Percentiles rank a stretch among this genome's conserved stretches.
Evolutionary conservation across 2,888 invertebrate genomes (phyloP).

Genomic region (Ligdia adustata): DNA sequence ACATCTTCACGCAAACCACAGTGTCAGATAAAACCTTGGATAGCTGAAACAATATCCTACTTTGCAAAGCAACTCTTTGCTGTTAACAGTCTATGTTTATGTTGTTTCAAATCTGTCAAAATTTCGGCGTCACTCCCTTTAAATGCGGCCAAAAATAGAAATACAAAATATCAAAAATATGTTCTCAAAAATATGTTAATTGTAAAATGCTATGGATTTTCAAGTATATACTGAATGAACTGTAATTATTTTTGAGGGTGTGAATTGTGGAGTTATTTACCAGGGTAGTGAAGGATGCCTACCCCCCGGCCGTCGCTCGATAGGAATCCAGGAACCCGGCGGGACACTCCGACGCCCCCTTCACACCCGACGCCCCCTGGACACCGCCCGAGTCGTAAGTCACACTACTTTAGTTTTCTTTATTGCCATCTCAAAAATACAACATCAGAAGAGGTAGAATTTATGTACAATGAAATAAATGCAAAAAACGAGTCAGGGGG

Average conservation of each 20-base stretch:
- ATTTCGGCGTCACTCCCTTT: not conserved
- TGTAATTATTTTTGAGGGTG: not conserved
- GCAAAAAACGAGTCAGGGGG: too few species aligned
- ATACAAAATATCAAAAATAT: slow-evolving; percentile 2
- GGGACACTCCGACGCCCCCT: not conserved
- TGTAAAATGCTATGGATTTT: slow-evolving; percentile 11
- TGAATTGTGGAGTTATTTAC: too few species aligned
- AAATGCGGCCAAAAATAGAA: not conserved
- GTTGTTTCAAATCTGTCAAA: not conserved
- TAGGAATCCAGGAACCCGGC: not conserved
- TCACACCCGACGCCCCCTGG: not conserved
- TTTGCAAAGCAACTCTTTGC: too few species aligned
- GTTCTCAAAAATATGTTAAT: slow-evolving; percentile 1
- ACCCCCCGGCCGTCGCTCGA: not conserved
- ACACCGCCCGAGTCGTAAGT: not conserved
- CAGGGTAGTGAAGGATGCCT: too few species aligned
- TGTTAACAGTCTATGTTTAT: not conserved
- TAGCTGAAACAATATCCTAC: too few species aligned
- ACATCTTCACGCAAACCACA: too few species aligned
- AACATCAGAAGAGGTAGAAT: too few species aligned
- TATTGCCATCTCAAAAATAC: too few species aligned
- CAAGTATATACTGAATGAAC: not conserved
- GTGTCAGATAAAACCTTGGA: too few species aligned
- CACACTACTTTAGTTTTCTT: too few species aligned
- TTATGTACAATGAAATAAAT: too few species aligned